Evolutionary conservation across 2,113 vertebrate species (phyloP).

Genomic region (Columba livia): DNA sequence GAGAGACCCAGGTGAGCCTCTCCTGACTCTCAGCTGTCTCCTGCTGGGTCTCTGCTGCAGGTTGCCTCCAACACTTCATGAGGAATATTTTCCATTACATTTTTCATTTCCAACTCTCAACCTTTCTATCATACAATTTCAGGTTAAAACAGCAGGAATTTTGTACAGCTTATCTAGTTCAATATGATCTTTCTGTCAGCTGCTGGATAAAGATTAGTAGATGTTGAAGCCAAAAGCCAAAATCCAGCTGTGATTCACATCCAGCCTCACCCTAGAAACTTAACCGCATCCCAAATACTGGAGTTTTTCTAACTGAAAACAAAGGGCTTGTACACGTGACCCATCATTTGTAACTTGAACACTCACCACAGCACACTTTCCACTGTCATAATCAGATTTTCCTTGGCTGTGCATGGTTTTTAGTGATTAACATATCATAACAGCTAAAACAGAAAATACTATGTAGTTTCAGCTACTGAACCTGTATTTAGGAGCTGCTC

Average conservation of each 20-base stretch:
- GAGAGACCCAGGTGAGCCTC: neutral
- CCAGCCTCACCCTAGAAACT: constrained; percentile 33
- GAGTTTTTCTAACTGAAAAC: constrained; percentile 13
- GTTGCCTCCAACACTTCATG: neutral
- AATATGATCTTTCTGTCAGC: constrained; percentile 36
- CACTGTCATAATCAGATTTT: neutral
- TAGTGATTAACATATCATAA: neutral
- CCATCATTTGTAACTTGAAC: neutral
- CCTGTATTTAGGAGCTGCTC: neutral
- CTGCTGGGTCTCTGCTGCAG: constrained; percentile 8
- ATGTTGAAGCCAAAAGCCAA: constrained; percentile 53
- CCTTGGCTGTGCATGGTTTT: neutral
- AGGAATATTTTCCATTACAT: constrained; percentile 42
- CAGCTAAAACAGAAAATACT: neutral
- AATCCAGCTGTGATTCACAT: constrained; percentile 59
- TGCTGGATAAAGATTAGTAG: constrained; percentile 47
- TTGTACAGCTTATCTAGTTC: constrained; percentile 20
- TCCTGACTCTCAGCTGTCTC: neutral
- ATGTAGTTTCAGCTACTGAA: neutral
- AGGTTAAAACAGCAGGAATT: constrained; percentile 65
- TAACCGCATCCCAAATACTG: constrained; percentile 9
- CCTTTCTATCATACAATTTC: constrained; percentile 17
- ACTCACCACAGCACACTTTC: neutral
- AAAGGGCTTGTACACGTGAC: neutral
- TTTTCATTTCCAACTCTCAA: constrained; percentile 62